These are phyloP conservation scores for Pantelozetes paolii DNA, from an alignment of 2,888 invertebrate species.

Conservation along the genomic window DNA sequence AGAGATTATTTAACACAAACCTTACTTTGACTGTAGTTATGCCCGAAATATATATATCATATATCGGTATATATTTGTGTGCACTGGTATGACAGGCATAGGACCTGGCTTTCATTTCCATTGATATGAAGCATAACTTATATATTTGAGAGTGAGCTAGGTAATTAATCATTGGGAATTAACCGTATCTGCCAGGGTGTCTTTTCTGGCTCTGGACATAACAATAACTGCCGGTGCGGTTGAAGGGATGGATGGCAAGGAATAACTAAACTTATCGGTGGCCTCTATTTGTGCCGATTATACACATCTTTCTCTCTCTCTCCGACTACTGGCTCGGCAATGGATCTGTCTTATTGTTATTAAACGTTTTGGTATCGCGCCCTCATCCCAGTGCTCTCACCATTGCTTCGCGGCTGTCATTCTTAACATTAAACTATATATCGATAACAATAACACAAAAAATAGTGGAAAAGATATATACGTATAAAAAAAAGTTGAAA, in stretches of 20 bases:
- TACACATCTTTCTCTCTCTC: too few species aligned
- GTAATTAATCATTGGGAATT: slow-evolving; percentile 18
- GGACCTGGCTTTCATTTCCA: too few species aligned
- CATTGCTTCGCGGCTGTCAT: slow-evolving; percentile 11
- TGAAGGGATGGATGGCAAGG: neutral
- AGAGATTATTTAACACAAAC: too few species aligned
- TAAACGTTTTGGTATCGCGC: neutral
- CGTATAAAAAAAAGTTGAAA: neutral
- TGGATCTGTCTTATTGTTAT: neutral
- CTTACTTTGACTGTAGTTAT: too few species aligned
- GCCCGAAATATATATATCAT: too few species aligned
- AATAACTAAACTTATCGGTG: too few species aligned
- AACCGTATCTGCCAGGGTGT: neutral
- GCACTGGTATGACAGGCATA: too few species aligned
- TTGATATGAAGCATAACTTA: too few species aligned
- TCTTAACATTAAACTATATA: neutral
- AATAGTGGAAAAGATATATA: neutral
- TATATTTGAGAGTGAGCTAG: too few species aligned
- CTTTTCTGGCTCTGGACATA: neutral
- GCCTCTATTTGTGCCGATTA: too few species aligned
- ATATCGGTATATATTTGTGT: too few species aligned
- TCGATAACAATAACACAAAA: too few species aligned
- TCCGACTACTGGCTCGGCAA: neutral
- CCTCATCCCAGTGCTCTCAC: neutral
- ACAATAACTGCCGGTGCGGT: neutral